These are phyloP conservation scores for Dicentrarchus labrax DNA, from an alignment of 2,113 vertebrate genomes.

Conservation along the genomic window DNA sequence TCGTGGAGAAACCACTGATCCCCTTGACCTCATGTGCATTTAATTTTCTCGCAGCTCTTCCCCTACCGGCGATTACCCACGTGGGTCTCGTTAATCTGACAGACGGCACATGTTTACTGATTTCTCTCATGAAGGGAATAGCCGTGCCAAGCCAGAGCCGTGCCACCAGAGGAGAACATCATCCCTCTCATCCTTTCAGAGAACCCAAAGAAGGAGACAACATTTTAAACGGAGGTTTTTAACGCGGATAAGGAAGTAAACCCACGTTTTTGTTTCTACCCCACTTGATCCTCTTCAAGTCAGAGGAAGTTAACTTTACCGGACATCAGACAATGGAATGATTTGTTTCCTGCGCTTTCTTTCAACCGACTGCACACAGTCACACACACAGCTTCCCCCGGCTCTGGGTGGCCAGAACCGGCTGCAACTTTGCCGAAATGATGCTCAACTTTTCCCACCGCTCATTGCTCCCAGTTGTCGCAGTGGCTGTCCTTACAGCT, in stretches of 20 bases:
- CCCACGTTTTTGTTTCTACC: not conserved
- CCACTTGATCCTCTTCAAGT: conserved; percentile 6
- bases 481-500: conserved; percentile 44
- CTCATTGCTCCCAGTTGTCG: conserved; percentile 42
- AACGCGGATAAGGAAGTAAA: conserved; percentile 10
- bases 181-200: not conserved
- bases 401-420: conserved; percentile 14
- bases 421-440: conserved; percentile 49
- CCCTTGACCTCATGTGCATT: conserved; percentile 76
- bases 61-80: conserved; percentile 72
- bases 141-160: conserved; percentile 25
- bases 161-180: conserved; percentile 23
- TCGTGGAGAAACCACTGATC: conserved; percentile 60
- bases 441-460: conserved; percentile 48
- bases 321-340: conserved; percentile 44
- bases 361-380: conserved; percentile 23
- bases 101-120: conserved; percentile 68
- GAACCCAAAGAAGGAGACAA: not conserved
- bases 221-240: not conserved
- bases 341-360: conserved; percentile 21
- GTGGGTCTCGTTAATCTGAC: conserved; percentile 76
- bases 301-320: conserved; percentile 6
- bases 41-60: conserved; percentile 72
- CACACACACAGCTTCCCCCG: conserved; percentile 1
- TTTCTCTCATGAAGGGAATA: conserved; percentile 59